A percentile compares a stretch with the other conserved stretches of the same genome.
phyloP scores from a whole-genome alignment of 2,888 invertebrate species.

The Seira sanloemensis region DNA sequence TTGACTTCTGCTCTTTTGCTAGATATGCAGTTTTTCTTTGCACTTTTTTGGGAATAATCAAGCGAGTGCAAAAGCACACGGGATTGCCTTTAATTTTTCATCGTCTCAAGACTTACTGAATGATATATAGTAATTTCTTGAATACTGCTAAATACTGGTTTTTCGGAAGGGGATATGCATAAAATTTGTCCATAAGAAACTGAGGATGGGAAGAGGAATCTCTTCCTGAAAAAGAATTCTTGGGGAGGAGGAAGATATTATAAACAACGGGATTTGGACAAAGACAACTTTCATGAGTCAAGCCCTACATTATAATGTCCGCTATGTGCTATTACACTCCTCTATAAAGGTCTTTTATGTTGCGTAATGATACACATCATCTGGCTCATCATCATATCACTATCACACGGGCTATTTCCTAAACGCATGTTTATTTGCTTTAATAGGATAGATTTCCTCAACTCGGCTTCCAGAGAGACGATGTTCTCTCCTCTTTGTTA shows the following conservation, averaged over 20 bases:
- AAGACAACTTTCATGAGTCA: too few species aligned
- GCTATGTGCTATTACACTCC: not conserved
- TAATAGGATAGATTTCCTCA: constrained; percentile 7
- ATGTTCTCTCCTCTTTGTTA: not conserved
- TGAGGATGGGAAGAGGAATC: too few species aligned
- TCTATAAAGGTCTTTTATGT: not conserved
- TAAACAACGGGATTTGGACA: too few species aligned
- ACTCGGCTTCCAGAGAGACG: constrained; percentile 34
- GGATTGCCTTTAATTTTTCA: not conserved
- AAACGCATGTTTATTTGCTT: constrained; percentile 26
- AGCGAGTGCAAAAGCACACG: not conserved
- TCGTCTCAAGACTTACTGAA: constrained; percentile 24
- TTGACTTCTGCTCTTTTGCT: constrained; percentile 21
- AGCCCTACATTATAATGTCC: not conserved
- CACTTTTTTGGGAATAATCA: not conserved
- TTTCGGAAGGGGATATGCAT: not conserved
- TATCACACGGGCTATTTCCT: not conserved
- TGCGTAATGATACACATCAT: constrained; percentile 29
- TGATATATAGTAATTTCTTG: constrained; percentile 54
- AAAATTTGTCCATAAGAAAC: not conserved
- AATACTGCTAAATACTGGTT: not conserved
- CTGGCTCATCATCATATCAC: constrained; percentile 7
- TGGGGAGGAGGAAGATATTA: too few species aligned
- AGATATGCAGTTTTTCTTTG: not conserved
- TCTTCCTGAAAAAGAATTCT: too few species aligned